These are phyloP conservation scores for Azemiops feae DNA, from an alignment of 2,113 vertebrate species.

Conservation along the genomic window DNA sequence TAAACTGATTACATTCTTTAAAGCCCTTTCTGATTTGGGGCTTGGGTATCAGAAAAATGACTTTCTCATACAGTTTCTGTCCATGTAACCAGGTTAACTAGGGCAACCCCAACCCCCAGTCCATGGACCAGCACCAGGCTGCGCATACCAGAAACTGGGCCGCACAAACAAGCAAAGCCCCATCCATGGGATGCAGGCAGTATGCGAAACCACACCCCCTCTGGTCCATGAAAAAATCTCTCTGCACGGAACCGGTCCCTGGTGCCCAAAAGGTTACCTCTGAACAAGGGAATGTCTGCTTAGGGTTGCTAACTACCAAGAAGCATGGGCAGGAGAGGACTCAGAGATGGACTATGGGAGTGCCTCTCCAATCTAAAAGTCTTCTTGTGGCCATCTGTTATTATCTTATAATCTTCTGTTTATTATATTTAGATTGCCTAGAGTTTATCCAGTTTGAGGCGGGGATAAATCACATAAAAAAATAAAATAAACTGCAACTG, in stretches of 20 bases:
- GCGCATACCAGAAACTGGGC: too few species aligned
- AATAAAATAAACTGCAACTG: neutral
- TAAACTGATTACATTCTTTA: neutral
- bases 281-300: neutral
- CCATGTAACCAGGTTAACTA: neutral
- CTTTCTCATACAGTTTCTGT: neutral
- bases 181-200: too few species aligned
- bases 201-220: too few species aligned
- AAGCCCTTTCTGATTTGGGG: neutral
- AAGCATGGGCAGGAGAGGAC: neutral
- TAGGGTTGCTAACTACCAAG: neutral
- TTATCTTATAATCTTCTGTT: neutral
- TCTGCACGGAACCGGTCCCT: too few species aligned
- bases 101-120: too few species aligned
- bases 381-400: neutral
- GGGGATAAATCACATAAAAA: neutral
- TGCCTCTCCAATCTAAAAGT: neutral
- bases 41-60: neutral
- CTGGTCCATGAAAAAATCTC: too few species aligned
- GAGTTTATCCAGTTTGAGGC: neutral
- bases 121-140: too few species aligned
- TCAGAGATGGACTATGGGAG: neutral
- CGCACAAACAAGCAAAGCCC: too few species aligned
- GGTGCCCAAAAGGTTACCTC: too few species aligned
- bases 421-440: neutral